Percentiles rank a stretch among this genome's conserved stretches.
phyloP scores from a whole-genome alignment of 2,888 invertebrate species.

The Melanostoma scalare region DNA sequence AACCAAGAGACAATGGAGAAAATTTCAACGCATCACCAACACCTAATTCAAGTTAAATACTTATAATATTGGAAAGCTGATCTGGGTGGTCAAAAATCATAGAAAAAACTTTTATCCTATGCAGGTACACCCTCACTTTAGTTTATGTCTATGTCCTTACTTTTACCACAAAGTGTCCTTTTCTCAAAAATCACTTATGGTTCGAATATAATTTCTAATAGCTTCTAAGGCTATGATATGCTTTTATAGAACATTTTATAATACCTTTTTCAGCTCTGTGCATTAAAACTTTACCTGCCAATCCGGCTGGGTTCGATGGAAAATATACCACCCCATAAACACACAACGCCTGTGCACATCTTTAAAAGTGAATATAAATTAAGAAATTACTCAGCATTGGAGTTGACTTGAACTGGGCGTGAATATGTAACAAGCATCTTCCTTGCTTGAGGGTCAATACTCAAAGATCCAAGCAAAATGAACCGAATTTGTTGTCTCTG shows the following conservation, averaged over 20 bases:
- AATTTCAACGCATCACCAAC: too few relatives aligned
- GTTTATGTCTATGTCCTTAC: too few relatives aligned
- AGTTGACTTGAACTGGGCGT: not conserved
- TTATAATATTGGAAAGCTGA: too few relatives aligned
- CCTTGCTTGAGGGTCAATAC: slow-evolving; percentile 17
- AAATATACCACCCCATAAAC: not conserved
- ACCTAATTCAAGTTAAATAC: too few relatives aligned
- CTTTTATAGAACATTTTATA: not conserved
- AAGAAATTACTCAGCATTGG: slow-evolving; percentile 46
- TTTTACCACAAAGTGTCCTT: too few relatives aligned
- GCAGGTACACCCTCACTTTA: too few relatives aligned
- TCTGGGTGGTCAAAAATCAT: too few relatives aligned
- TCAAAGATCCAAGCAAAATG: slow-evolving; percentile 28
- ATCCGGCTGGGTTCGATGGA: not conserved
- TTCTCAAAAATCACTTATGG: not conserved
- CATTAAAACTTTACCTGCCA: slow-evolving; percentile 19
- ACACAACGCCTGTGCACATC: not conserved
- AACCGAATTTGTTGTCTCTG: slow-evolving; percentile 11
- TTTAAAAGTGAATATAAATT: slow-evolving; percentile 41
- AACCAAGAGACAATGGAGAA: too few relatives aligned
- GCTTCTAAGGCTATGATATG: slow-evolving; percentile 17
- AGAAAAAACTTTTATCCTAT: too few relatives aligned
- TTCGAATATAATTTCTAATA: slow-evolving; percentile 20
- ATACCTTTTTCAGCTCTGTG: slow-evolving; percentile 2
- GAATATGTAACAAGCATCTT: slow-evolving; percentile 30